Evolutionary conservation across 2,888 invertebrate genomes (phyloP).

Genomic region (Prosapia bicincta): DNA sequence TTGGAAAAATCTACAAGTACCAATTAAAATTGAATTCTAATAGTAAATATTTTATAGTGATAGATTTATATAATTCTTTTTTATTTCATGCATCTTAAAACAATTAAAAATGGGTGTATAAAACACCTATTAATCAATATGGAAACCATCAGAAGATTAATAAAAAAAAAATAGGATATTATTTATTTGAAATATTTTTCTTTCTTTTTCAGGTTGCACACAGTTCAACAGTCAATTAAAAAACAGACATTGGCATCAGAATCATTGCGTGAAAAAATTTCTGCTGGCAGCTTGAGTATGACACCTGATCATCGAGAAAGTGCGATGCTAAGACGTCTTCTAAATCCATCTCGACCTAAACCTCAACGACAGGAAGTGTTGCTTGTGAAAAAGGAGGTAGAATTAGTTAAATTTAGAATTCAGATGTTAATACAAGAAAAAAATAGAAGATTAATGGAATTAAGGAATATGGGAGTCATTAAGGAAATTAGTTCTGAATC

Average conservation of each 20-base stretch:
- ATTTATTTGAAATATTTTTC: too few species aligned
- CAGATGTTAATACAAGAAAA: slow-evolving; percentile 67
- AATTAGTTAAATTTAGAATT: slow-evolving; percentile 65
- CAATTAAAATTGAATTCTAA: too few species aligned
- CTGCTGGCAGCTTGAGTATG: slow-evolving; percentile 47
- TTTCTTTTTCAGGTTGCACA: slow-evolving; percentile 51
- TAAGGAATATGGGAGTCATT: slow-evolving; percentile 59
- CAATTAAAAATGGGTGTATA: too few species aligned
- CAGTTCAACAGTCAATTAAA: slow-evolving; percentile 67
- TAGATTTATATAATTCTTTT: too few species aligned
- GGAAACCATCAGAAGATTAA: too few species aligned
- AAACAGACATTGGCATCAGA: slow-evolving; percentile 60
- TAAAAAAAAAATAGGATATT: too few species aligned
- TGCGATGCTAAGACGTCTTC: slow-evolving; percentile 40
- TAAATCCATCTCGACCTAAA: slow-evolving; percentile 36
- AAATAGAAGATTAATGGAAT: slow-evolving; percentile 58
- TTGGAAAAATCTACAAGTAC: too few species aligned
- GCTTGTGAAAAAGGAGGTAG: slow-evolving; percentile 63
- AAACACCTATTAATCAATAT: too few species aligned
- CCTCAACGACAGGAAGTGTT: slow-evolving; percentile 53
- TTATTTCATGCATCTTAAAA: too few species aligned
- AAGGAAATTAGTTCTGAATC: slow-evolving; percentile 61
- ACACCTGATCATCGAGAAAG: slow-evolving; percentile 33
- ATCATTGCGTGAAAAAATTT: slow-evolving; percentile 47
- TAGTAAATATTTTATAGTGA: too few species aligned